phyloP scores from a whole-genome alignment of 2,888 invertebrate genomes.

The Megamerina dolium region DNA sequence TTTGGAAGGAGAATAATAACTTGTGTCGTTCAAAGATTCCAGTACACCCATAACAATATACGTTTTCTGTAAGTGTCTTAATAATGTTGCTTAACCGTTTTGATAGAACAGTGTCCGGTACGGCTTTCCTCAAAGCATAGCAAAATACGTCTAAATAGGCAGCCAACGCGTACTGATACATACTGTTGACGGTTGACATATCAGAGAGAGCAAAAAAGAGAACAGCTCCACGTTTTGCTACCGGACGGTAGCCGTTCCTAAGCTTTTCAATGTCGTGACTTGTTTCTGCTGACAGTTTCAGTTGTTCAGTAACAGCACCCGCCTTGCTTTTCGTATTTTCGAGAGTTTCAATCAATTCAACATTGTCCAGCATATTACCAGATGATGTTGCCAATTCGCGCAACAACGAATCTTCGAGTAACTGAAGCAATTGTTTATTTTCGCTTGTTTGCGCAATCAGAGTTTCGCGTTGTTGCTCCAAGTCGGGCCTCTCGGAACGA shows the following conservation, averaged over 20 bases:
- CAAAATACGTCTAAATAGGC: conserved; percentile 82
- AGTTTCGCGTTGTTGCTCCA: conserved; percentile 80
- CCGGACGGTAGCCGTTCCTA: conserved; percentile 78
- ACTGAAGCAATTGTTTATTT: conserved; percentile 76
- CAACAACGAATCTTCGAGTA: conserved; percentile 78
- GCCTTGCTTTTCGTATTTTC: conserved; percentile 88
- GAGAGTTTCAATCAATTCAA: conserved; percentile 75
- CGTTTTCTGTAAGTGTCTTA: conserved; percentile 75
- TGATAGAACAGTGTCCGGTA: conserved; percentile 70
- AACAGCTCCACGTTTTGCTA: conserved; percentile 80
- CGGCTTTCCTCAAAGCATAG: conserved; percentile 71
- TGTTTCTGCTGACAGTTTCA: conserved; percentile 70
- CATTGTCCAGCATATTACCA: conserved; percentile 90
- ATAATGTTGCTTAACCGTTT: conserved; percentile 77
- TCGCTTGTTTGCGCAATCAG: conserved; percentile 79
- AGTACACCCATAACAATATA: conserved; percentile 88
- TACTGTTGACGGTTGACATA: conserved; percentile 80
- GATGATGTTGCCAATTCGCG: conserved; percentile 78
- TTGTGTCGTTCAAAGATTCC: conserved; percentile 91
- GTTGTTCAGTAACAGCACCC: conserved; percentile 71
- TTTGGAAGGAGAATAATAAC: conserved; percentile 84
- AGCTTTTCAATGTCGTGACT: conserved; percentile 75
- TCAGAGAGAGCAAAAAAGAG: conserved; percentile 86
- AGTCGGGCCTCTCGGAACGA: conserved; percentile 75
- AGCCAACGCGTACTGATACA: conserved; percentile 88